phyloP scores from a whole-genome alignment of 92 coral and sea anemone genomes.

The Zoanthus gigantus region DNA sequence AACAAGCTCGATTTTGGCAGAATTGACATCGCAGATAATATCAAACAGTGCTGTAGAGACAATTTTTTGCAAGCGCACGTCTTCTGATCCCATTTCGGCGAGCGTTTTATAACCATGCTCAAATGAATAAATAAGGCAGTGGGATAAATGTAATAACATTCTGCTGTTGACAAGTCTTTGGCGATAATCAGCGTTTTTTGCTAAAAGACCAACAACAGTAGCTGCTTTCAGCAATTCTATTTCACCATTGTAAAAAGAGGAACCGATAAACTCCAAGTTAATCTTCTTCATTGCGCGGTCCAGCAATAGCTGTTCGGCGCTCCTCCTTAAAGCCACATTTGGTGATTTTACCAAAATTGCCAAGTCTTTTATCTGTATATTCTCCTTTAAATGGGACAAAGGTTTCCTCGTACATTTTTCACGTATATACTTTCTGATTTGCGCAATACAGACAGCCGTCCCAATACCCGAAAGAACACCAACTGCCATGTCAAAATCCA shows the following conservation, averaged over 20 bases:
- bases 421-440: constrained; percentile 76
- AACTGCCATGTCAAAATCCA: constrained; percentile 77
- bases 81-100: constrained; percentile 68
- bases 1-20: constrained; percentile 62
- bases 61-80: constrained; percentile 74
- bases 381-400: constrained; percentile 76
- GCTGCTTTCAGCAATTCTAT: constrained; percentile 89
- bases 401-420: constrained; percentile 83
- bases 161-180: constrained; percentile 70
- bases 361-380: constrained; percentile 78
- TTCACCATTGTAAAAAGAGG: constrained; percentile 71
- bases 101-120: constrained; percentile 70
- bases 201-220: constrained; percentile 79
- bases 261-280: constrained; percentile 75
- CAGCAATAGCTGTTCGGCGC: constrained; percentile 83
- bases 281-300: constrained; percentile 82
- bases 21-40: constrained; percentile 78
- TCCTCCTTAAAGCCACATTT: constrained; percentile 77
- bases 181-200: constrained; percentile 71
- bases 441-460: constrained; percentile 76
- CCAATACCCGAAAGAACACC: constrained; percentile 86
- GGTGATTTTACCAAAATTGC: constrained; percentile 84
- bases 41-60: constrained; percentile 87
- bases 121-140: constrained; percentile 78
- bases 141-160: constrained; percentile 78